Evolutionary conservation across 2,113 vertebrate species (phyloP).

Genomic region (Pontoporia blainvillei): DNA sequence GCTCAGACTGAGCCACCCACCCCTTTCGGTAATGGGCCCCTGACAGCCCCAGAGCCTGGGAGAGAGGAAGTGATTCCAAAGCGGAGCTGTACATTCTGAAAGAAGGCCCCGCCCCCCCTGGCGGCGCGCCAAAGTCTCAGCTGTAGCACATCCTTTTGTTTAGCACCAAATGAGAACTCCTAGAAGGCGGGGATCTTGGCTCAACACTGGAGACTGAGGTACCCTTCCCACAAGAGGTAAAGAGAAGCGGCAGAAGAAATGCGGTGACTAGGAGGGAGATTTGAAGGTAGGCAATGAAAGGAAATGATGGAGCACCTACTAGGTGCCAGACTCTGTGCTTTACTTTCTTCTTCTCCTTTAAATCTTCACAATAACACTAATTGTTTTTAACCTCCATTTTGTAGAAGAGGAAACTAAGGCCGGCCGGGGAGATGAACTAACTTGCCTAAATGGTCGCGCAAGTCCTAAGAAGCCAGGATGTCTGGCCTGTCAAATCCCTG

Average conservation of each 20-base stretch:
- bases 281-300: neutral
- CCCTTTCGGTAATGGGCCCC: neutral
- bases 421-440: neutral
- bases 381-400: neutral
- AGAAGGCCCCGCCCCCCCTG: too few relatives aligned
- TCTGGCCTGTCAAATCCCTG: neutral
- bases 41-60: neutral
- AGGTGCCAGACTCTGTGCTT: neutral
- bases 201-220: neutral
- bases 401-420: neutral
- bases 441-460: neutral
- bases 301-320: neutral
- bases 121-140: neutral
- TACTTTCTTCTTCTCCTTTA: neutral
- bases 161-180: neutral
- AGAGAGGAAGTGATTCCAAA: neutral
- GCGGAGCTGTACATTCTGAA: neutral
- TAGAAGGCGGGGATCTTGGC: neutral
- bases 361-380: neutral
- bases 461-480: neutral
- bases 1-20: neutral
- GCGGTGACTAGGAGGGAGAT: neutral
- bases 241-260: neutral
- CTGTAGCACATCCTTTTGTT: neutral
- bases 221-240: neutral